Evolutionary conservation across 2,888 invertebrate genomes (phyloP).

Genomic region (Caenorhabditis japonica): DNA sequence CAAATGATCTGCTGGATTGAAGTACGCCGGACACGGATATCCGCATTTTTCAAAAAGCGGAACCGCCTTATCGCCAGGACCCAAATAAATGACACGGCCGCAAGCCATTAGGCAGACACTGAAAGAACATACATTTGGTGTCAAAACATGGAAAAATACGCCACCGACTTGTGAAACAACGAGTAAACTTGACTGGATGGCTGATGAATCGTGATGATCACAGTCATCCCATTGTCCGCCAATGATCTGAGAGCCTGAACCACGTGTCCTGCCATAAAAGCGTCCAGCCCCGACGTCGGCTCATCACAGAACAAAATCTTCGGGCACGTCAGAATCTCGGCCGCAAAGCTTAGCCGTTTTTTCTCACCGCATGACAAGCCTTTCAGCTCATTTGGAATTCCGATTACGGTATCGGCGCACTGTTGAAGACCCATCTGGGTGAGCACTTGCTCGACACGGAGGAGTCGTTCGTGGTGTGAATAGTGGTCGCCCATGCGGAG

Average conservation of each 20-base stretch:
- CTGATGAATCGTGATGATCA: conserved; percentile 93
- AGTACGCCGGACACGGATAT: conserved; percentile 75
- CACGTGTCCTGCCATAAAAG: conserved; percentile 76
- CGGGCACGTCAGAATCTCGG: conserved; percentile 83
- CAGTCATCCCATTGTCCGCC: conserved; percentile 85
- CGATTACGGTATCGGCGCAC: conserved; percentile 86
- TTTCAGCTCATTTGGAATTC: conserved; percentile 84
- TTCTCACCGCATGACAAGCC: conserved; percentile 93
- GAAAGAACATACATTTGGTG: too few relatives aligned
- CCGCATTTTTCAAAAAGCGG: conserved; percentile 82
- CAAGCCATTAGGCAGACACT: conserved; percentile 86
- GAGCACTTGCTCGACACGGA: conserved; percentile 83
- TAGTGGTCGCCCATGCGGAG: conserved; percentile 86
- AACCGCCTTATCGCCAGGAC: conserved; percentile 86
- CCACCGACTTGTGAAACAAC: conserved; percentile 84
- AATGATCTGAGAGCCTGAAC: conserved; percentile 61
- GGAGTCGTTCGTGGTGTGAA: conserved; percentile 81
- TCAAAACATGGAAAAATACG: too few relatives aligned
- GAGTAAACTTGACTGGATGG: conserved; percentile 90
- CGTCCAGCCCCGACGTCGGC: conserved; percentile 80
- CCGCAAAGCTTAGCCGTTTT: conserved; percentile 91
- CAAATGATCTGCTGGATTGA: conserved; percentile 78
- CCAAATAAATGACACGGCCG: conserved; percentile 87
- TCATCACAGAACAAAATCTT: conserved; percentile 80
- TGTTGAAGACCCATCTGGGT: conserved; percentile 82